phyloP scores from a whole-genome alignment of 2,797 vertebrate species.

The Novumbra hubbsi region DNA sequence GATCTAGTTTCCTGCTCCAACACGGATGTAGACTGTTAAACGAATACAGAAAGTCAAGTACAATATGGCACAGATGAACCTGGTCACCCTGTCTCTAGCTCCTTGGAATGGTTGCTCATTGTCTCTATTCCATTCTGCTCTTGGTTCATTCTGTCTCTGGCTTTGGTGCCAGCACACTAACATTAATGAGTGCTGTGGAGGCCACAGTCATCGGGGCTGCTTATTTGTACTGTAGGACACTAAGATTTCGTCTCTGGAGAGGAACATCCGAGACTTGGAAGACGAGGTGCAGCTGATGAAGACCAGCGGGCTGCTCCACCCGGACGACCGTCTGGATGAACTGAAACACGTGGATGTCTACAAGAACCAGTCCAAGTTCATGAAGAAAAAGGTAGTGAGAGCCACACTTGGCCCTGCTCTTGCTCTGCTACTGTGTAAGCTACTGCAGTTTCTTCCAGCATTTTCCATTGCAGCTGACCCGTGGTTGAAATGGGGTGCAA shows the following conservation, averaged over 20 bases:
- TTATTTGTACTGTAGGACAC: constrained; percentile 87
- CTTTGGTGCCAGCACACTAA: too few species aligned
- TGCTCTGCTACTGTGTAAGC: too few species aligned
- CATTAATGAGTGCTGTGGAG: too few species aligned
- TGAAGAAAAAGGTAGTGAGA: constrained; percentile 95
- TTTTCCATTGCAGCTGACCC: constrained; percentile 23
- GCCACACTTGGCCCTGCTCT: not conserved
- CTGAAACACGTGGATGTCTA: constrained; percentile 98
- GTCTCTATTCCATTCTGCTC: not conserved
- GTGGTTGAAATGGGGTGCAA: constrained; percentile 14
- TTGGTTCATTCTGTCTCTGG: not conserved
- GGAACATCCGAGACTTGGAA: constrained; percentile 96
- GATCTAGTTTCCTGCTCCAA: too few species aligned
- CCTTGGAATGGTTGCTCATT: not conserved
- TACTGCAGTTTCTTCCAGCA: not conserved
- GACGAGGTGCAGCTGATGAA: constrained; percentile 99
- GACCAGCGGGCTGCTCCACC: constrained; percentile 88
- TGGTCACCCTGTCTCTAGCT: too few species aligned
- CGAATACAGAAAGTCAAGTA: too few species aligned
- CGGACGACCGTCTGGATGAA: constrained; percentile 89
- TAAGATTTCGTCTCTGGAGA: constrained; percentile 96
- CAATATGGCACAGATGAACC: too few species aligned
- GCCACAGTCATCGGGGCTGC: too few species aligned
- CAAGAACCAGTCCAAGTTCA: constrained; percentile 98
- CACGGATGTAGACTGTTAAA: too few species aligned